phyloP scores from a whole-genome alignment of 2,113 vertebrate genomes.

The Alexandromys fortis region DNA sequence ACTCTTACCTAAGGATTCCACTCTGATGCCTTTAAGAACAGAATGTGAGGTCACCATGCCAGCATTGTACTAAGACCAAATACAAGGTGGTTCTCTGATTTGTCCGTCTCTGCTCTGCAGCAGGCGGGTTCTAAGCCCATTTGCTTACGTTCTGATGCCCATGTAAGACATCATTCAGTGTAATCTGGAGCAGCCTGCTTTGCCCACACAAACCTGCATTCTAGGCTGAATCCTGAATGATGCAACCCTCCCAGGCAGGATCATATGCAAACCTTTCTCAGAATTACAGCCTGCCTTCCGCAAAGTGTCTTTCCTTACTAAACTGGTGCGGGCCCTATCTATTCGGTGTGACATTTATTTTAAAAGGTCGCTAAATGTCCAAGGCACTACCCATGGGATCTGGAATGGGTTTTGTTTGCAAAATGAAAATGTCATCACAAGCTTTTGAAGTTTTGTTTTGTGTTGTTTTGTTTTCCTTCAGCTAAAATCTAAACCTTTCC shows the following conservation, averaged over 20 bases:
- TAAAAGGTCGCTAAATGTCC: conserved; percentile 47
- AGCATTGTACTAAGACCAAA: not conserved
- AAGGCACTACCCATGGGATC: conserved; percentile 29
- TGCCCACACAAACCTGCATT: not conserved
- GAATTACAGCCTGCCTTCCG: not conserved
- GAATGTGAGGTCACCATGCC: not conserved
- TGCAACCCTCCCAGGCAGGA: not conserved
- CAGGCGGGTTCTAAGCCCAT: not conserved
- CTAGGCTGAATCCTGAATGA: not conserved
- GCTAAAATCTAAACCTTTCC: conserved; percentile 71
- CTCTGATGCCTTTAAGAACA: not conserved
- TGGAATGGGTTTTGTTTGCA: conserved; percentile 55
- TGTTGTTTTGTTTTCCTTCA: conserved; percentile 22
- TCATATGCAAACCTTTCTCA: conserved; percentile 30
- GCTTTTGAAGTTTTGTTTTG: conserved; percentile 51
- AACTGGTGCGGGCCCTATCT: not conserved
- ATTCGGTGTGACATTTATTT: conserved; percentile 54
- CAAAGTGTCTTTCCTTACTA: not conserved
- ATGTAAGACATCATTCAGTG: not conserved
- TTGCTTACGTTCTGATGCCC: not conserved
- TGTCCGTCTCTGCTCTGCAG: not conserved
- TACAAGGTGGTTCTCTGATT: not conserved
- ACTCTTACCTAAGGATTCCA: not conserved
- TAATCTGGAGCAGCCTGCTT: not conserved
- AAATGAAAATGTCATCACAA: conserved; percentile 69